Percentiles rank a stretch among this genome's conserved stretches.
Conservation (phyloP, 2,113 vertebrate genomes). For the Gnathonemus echidnorhynchus region DNA sequence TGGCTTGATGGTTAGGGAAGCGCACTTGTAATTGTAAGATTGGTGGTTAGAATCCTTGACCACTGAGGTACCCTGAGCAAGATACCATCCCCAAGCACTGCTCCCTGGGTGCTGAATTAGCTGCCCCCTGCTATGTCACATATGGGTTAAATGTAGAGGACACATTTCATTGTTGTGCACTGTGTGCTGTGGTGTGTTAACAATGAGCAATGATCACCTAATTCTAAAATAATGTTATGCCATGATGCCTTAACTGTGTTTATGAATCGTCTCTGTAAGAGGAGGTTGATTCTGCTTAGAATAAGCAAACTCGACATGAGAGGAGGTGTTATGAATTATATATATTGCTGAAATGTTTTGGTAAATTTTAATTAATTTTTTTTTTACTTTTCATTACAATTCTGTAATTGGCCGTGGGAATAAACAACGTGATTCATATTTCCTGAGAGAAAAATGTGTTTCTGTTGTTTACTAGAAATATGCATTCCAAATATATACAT, state of each 20-base stretch:
- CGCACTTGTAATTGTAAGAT: too few relatives aligned
- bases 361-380: not conserved
- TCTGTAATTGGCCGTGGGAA: not conserved
- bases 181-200: too few relatives aligned
- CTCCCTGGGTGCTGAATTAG: too few relatives aligned
- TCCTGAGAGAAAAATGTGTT: not conserved
- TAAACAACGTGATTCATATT: not conserved
- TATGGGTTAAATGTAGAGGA: too few relatives aligned
- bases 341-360: not conserved
- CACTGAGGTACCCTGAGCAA: too few relatives aligned
- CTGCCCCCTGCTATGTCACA: too few relatives aligned
- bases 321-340: not conserved
- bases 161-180: too few relatives aligned
- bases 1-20: too few relatives aligned
- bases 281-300: not conserved
- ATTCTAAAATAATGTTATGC: not conserved
- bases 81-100: too few relatives aligned
- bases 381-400: not conserved
- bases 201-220: too few relatives aligned
- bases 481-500: not conserved
- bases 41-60: too few relatives aligned
- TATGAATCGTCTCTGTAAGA: not conserved
- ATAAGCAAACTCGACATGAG: not conserved
- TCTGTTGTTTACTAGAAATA: not conserved
- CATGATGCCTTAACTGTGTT: not conserved